Conservation (phyloP, 2,113 vertebrate genomes). For the Chelonoidis abingdonii region DNA sequence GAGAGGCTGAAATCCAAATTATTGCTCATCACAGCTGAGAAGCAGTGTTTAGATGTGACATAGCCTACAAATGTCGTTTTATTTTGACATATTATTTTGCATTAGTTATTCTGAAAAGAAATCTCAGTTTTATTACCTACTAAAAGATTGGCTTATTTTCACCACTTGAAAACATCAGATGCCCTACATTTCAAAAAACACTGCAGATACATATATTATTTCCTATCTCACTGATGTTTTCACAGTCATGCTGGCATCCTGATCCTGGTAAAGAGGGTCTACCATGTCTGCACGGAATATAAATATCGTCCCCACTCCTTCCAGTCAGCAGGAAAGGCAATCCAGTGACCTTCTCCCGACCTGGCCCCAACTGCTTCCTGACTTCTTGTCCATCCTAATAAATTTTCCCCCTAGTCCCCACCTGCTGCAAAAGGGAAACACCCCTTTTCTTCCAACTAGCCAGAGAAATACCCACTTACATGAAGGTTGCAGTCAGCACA, state of each 20-base stretch:
- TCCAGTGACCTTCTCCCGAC: not conserved
- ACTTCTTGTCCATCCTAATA: not conserved
- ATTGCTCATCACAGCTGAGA: not conserved
- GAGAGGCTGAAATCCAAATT: not conserved
- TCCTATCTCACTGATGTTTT: not conserved
- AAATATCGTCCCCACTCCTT: too few relatives aligned
- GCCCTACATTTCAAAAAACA: not conserved
- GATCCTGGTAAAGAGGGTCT: too few relatives aligned
- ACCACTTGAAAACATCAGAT: not conserved
- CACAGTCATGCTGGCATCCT: not conserved
- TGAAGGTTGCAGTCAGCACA: not conserved
- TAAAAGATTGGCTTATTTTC: not conserved
- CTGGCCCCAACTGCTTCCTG: too few relatives aligned
- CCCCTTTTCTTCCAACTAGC: not conserved
- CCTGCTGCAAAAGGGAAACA: not conserved
- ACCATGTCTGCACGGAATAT: too few relatives aligned
- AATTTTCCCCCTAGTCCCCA: not conserved
- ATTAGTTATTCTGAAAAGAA: not conserved
- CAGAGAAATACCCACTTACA: not conserved
- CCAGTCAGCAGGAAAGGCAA: not conserved
- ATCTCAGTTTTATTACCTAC: not conserved
- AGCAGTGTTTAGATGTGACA: not conserved
- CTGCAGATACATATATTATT: not conserved
- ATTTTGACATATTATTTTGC: not conserved
- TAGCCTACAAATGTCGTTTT: conserved; percentile 11